phyloP scores from a whole-genome alignment of 1,140 invertebrate species.

The Drusus annulatus region DNA sequence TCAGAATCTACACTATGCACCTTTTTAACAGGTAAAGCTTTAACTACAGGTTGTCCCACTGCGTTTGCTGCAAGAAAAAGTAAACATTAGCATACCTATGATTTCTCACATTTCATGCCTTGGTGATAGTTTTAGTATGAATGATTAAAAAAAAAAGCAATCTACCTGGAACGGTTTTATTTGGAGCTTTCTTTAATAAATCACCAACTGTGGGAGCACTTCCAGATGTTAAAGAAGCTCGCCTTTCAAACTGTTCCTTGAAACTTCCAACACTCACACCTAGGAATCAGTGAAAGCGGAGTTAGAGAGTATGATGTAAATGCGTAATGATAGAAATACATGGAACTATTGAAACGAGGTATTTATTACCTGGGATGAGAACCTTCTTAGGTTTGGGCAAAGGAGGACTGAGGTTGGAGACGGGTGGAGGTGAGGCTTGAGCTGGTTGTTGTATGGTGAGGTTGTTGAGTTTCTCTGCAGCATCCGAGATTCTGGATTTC shows the following conservation, averaged over 20 bases:
- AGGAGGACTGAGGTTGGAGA: slow-evolving; percentile 61
- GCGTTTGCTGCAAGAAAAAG: slow-evolving; percentile 26
- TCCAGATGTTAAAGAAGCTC: slow-evolving; percentile 76
- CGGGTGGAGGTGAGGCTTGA: slow-evolving; percentile 60
- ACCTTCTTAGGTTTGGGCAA: slow-evolving; percentile 83
- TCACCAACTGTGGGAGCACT: slow-evolving; percentile 48
- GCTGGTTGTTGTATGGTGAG: slow-evolving; percentile 64
- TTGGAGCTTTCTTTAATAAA: slow-evolving; percentile 46
- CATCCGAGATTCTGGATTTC: slow-evolving; percentile 80
- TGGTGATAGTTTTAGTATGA: not conserved
- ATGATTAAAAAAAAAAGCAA: no score
- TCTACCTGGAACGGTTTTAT: slow-evolving; percentile 42
- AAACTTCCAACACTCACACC: slow-evolving; percentile 86
- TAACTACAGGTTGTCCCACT: slow-evolving; percentile 15
- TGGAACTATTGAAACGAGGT: no score
- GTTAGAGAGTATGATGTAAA: not conserved
- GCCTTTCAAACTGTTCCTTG: slow-evolving; percentile 86
- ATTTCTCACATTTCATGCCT: not conserved
- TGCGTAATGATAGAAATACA: not conserved
- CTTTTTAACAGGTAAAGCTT: slow-evolving; percentile 65
- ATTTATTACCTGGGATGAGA: slow-evolving; percentile 76
- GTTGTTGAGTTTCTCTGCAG: slow-evolving; percentile 81
- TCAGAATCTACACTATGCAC: slow-evolving; percentile 70
- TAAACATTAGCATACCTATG: not conserved
- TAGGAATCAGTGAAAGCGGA: slow-evolving; percentile 45